Base-by-base conservation (phyloP, 1,140 invertebrate species). In the Zaprionus africanus region DNA sequence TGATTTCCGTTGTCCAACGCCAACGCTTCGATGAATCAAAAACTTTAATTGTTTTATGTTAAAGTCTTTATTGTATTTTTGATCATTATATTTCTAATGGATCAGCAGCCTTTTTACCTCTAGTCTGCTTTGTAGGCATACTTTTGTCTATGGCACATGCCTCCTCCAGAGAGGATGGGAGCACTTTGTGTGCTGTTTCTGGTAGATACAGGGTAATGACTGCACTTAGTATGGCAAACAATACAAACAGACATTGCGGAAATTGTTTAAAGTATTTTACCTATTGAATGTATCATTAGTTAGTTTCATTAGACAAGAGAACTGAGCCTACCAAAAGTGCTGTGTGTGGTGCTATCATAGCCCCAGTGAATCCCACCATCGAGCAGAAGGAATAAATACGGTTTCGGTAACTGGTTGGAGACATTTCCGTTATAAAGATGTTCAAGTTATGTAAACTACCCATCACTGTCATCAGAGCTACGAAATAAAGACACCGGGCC, bases 281-380 rank as follows among this genome's bases (percentile, higher is more conserved):
- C 94, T 95, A 54, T 68, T 15, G 19, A 15, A 6, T 3, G 46
- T 12, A 1, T 5, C 13, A 22, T 51, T 51, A 24, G 19, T 24
- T 1, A 13, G 11, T 46, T 46, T 11, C 3, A 22, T 12, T 1
- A 11, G 9, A 24, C 22, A 51, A 13, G 1, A 4, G 4, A 51
- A 12, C 19, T 22, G 17, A 26, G 91, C 93, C 91, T 74, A 95
- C 96, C 91, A 96, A 88, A 54, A 96, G 92, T 28, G 94, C 94
- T 51, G 94, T 95, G 93, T 96, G 95, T 87, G 96, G 96, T 19
- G 96, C 95, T 24, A 96, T 90, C 91, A 96, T 95, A 19, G 95
- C 96, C 9, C 96, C 96, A 66, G 96, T 81, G 41, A 96, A 93
- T 17, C 96, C 96, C 56, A 96, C 93, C 91, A 96, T 95, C 46